Evolutionary conservation across 2,113 vertebrate species (phyloP).

Genomic region (Turnix velox): DNA sequence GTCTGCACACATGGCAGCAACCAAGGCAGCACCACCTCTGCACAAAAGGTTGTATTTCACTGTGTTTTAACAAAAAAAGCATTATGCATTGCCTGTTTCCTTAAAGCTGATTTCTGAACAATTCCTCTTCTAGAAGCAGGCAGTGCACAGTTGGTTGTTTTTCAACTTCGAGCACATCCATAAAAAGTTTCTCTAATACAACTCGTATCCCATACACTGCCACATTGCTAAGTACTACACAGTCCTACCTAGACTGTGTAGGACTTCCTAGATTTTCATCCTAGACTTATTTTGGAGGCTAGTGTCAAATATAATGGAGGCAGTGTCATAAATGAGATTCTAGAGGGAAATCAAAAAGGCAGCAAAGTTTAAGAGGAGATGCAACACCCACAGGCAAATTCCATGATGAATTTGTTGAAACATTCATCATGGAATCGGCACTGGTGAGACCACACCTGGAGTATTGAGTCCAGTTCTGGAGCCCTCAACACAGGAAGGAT

Average conservation of each 20-base stretch:
- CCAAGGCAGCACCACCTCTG: neutral
- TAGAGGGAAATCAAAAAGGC: neutral
- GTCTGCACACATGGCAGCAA: neutral
- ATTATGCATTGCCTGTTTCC: neutral
- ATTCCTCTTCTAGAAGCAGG: neutral
- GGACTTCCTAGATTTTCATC: no score
- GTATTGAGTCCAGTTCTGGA: no score
- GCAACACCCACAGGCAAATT: neutral
- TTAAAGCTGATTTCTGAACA: neutral
- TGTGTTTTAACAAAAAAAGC: neutral
- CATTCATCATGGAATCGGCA: no score
- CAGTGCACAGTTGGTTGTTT: neutral
- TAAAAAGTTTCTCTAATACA: neutral
- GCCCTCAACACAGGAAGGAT: no score
- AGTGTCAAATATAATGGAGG: fast-evolving
- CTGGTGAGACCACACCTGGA: no score
- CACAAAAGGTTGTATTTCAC: neutral
- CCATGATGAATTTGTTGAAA: no score
- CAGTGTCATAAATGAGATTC: neutral
- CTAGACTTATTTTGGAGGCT: neutral
- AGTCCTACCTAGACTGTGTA: neutral
- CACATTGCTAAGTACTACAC: neutral
- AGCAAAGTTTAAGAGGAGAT: neutral
- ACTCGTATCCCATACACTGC: neutral
- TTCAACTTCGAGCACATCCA: neutral